Evolutionary conservation across 2,888 invertebrate genomes (phyloP).

Genomic region (Aporophyla nigra): DNA sequence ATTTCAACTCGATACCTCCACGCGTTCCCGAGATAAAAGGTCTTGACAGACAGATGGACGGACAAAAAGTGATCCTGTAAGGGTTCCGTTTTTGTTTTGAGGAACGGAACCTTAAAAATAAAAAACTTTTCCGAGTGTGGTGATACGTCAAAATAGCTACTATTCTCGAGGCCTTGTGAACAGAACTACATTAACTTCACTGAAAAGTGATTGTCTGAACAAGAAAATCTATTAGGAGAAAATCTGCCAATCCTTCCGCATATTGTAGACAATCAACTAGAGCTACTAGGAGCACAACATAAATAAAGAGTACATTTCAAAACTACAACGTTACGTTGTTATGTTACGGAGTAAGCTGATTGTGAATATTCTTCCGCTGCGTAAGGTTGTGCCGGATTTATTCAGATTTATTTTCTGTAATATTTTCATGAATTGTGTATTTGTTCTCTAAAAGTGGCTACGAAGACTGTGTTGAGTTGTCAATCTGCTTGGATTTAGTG

Average conservation of each 20-base stretch:
- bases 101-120: too few species aligned
- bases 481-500: background rate
- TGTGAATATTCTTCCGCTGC: constrained; percentile 37
- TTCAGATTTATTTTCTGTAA: constrained; percentile 48
- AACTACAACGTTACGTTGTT: constrained; percentile 32
- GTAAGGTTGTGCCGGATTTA: constrained; percentile 39
- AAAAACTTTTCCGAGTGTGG: background rate
- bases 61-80: too few species aligned
- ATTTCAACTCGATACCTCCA: too few species aligned
- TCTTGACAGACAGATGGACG: too few species aligned
- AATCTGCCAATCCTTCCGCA: background rate
- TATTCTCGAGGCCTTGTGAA: background rate
- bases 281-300: constrained; percentile 14
- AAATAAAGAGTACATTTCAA: constrained; percentile 23
- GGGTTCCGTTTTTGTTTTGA: too few species aligned
- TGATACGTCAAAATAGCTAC: background rate
- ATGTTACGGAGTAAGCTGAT: constrained; percentile 44
- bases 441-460: background rate
- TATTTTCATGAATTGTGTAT: constrained; percentile 34
- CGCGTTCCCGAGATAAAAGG: too few species aligned
- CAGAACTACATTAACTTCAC: background rate
- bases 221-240: background rate
- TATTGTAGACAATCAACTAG: background rate
- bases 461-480: background rate
- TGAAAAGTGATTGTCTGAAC: too few species aligned